phyloP scores from a whole-genome alignment of 2,888 invertebrate genomes.

The Tholera decimalis region DNA sequence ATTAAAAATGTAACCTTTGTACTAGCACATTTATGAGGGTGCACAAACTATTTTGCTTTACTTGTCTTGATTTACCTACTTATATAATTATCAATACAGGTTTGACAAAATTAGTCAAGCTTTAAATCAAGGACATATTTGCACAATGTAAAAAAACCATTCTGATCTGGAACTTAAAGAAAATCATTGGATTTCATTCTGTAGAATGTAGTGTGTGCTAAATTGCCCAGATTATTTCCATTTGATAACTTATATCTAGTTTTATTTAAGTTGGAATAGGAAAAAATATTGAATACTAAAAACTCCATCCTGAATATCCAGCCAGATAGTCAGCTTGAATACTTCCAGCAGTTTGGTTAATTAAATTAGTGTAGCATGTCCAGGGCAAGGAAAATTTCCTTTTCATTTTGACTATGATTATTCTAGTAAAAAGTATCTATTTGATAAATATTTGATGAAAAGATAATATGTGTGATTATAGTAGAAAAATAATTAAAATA shows the following conservation, averaged over 20 bases:
- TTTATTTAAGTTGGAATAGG: background rate
- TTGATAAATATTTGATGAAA: background rate
- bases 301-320: background rate
- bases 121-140: conserved; percentile 8
- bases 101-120: background rate
- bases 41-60: background rate
- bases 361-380: background rate
- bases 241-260: conserved; percentile 7
- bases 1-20: background rate
- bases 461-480: background rate
- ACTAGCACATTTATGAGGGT: background rate
- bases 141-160: conserved; percentile 34
- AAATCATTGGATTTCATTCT: conserved; percentile 22
- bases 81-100: conserved; percentile 12
- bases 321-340: background rate
- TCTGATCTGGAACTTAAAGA: conserved; percentile 59
- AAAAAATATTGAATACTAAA: background rate
- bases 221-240: conserved; percentile 3
- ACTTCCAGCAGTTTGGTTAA: background rate
- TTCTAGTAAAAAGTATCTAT: background rate
- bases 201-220: conserved; percentile 5
- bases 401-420: background rate
- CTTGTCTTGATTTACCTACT: conserved; percentile 1
- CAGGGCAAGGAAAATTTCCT: background rate
- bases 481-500: background rate